Percentiles rank a stretch among this genome's conserved stretches.
phyloP scores from a whole-genome alignment of 2,113 vertebrate species.

The Chloropsis cyanopogon region DNA sequence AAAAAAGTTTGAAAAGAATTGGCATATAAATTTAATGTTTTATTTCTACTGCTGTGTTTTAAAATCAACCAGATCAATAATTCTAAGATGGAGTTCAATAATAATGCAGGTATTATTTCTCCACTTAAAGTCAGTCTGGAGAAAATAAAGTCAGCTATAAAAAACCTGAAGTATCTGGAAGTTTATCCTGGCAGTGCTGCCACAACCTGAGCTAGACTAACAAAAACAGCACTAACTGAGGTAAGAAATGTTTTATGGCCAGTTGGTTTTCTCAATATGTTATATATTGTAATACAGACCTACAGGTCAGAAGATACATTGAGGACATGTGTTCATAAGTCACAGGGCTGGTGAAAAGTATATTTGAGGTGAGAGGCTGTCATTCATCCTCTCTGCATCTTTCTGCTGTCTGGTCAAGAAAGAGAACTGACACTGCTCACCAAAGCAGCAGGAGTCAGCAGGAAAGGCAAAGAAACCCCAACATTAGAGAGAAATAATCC shows the following conservation, averaged over 20 bases:
- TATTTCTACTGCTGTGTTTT: neutral
- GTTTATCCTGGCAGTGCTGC: slow-evolving; percentile 45
- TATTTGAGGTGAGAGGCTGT: slow-evolving; percentile 70
- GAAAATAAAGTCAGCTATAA: neutral
- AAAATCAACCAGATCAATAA: neutral
- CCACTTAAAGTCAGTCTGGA: neutral
- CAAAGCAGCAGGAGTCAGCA: slow-evolving; percentile 69
- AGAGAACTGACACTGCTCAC: slow-evolving; percentile 61
- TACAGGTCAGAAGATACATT: slow-evolving; percentile 38
- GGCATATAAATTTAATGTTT: neutral
- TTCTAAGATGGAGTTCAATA: neutral
- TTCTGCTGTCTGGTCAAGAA: slow-evolving; percentile 40
- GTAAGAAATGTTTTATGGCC: slow-evolving; percentile 57
- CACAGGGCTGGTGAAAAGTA: slow-evolving; percentile 57
- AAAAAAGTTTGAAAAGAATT: neutral
- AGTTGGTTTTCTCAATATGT: slow-evolving; percentile 58
- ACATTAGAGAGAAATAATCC: slow-evolving; percentile 43
- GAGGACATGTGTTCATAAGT: slow-evolving; percentile 60
- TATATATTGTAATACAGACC: slow-evolving; percentile 56
- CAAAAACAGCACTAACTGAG: slow-evolving; percentile 2
- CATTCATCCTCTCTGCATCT: slow-evolving; percentile 62
- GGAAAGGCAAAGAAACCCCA: slow-evolving; percentile 23
- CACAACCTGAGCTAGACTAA: neutral
- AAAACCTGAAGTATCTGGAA: neutral
- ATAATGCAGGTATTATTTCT: neutral